Base-by-base conservation (phyloP, 2,888 invertebrate genomes). In the Euspilapteryx auroguttella region DNA sequence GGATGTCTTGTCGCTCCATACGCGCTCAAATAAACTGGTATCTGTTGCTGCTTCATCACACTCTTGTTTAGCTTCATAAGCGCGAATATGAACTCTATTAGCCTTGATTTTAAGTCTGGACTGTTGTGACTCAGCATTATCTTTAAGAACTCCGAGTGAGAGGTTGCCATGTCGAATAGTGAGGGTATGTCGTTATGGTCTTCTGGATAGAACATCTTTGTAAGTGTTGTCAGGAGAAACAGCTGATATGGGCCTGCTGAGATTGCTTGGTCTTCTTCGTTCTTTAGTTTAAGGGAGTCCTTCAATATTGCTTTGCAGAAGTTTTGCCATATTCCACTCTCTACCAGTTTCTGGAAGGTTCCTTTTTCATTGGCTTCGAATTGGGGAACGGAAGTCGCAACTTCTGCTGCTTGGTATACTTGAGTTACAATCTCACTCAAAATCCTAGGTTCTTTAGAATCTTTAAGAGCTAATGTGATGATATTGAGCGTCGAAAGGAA, bases 101-200 rank as follows among this genome's bases (percentile, higher is more conserved):
- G 53, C 42, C 82, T 76, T 6, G 79, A 80, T 76, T 82, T 79
- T 33, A 81, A 68, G 6, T 61, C 57, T 0, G 61, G 53, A 30
- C 65, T 59, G 32, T 61, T 56, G 28, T 65, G 55, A 33, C 78
- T 79, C 11, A 89, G 50, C 55, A 88, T 79, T 4, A 86, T 78
- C 37, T 85, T 84, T 26, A 86, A 57, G 50, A 89, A 89, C 44
- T 87, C 85, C 0, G 90, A 89, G 62, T 91, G 89, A 0, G 85
- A 82, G 3, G 81, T 79, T 7, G 84, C 79, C 86, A 89, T 86
- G 35, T 88, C 86, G 39, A 87, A 85, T 5, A 88, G 54, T 12
- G 78, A 73, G 26, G 58, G 63, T 1, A 80, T 62, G 23, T 77
- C 66, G 3, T 61, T 50, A 20, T 75, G 71, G 28, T 79, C 63